Evolutionary conservation across 2,113 vertebrate genomes (phyloP).

Genomic region (Chloropsis hardwickii): DNA sequence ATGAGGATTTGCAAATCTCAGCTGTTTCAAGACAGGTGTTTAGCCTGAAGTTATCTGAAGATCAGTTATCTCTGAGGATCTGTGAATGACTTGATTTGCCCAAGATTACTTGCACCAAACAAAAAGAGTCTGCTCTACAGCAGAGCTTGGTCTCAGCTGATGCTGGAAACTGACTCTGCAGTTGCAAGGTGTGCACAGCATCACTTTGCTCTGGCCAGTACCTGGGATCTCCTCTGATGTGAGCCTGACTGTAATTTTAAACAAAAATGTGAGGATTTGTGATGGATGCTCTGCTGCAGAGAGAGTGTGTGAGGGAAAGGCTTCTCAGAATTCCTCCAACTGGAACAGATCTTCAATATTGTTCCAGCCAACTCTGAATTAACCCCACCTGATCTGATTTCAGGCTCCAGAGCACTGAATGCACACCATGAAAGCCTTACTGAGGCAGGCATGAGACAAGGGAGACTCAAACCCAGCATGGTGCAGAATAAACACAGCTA

Average conservation of each 20-base stretch:
- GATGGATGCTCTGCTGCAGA: neutral
- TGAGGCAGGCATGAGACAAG: neutral
- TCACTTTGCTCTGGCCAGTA: neutral
- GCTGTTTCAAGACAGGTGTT: neutral
- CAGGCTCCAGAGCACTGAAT: neutral
- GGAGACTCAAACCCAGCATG: too few species aligned
- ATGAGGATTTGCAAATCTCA: neutral
- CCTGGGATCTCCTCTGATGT: neutral
- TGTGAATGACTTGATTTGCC: neutral
- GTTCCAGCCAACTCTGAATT: neutral
- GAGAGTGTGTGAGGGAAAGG: neutral
- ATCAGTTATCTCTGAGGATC: neutral
- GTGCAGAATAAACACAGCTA: neutral
- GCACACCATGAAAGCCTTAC: neutral
- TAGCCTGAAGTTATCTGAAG: neutral
- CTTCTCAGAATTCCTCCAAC: neutral
- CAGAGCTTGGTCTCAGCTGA: neutral
- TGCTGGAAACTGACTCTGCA: rapidly evolving
- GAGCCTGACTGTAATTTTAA: neutral
- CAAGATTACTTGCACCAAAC: neutral
- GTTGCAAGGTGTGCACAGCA: neutral
- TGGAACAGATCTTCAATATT: neutral
- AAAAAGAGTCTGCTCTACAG: neutral
- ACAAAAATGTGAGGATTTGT: neutral
- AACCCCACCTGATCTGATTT: neutral